Conservation (phyloP, 2,797 vertebrate genomes). For the Sebastes umbrosus region DNA sequence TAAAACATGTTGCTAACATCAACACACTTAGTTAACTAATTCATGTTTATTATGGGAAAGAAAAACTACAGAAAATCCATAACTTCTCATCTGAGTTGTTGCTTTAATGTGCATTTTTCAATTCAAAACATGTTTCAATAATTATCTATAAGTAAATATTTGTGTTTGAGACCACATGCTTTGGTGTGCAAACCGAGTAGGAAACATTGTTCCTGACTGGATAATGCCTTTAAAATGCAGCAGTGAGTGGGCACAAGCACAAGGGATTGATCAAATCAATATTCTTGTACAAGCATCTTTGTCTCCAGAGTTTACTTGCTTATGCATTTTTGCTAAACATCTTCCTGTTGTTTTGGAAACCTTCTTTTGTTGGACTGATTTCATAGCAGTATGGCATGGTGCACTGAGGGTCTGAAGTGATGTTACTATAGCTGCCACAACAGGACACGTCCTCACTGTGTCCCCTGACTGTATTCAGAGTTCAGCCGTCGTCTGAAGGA, state of each 20-base stretch:
- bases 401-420: conserved; percentile 28
- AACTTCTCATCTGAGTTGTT: neutral
- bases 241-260: conserved; percentile 40
- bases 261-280: conserved; percentile 30
- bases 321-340: conserved; percentile 55
- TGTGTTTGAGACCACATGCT: neutral
- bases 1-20: neutral
- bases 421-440: conserved; percentile 8
- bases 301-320: conserved; percentile 52
- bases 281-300: conserved; percentile 34
- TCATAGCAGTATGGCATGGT: conserved; percentile 58
- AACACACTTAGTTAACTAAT: neutral
- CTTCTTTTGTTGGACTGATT: conserved; percentile 34
- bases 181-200: neutral
- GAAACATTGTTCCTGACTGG: conserved; percentile 38
- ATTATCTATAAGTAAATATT: neutral
- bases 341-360: conserved; percentile 40
- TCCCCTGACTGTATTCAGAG: conserved; percentile 82
- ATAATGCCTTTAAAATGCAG: conserved; percentile 62
- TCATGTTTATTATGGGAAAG: neutral
- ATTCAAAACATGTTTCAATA: neutral
- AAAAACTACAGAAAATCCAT: neutral
- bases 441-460: conserved; percentile 38
- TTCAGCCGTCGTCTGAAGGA: conserved; percentile 95
- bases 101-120: neutral